A percentile compares a stretch with the other conserved stretches of the same genome.
Evolutionary conservation across 2,113 vertebrate species (phyloP).

Genomic region (Pheucticus melanocephalus): DNA sequence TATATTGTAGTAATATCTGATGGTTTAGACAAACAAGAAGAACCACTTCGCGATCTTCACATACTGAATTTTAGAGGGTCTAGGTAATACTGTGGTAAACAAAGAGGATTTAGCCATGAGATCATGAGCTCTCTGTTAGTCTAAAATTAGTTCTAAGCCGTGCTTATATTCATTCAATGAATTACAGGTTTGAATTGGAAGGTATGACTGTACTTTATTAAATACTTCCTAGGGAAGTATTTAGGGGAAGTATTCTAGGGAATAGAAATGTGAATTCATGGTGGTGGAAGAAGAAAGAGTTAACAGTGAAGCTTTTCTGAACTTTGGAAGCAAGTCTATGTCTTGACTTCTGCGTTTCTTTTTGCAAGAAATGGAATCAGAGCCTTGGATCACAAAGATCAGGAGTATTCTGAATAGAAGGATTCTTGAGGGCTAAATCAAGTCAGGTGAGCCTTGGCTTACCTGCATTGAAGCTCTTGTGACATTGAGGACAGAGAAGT

Average conservation of each 20-base stretch:
- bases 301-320: neutral
- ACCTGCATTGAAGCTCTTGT: constrained; percentile 61
- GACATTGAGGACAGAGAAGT: constrained; percentile 60
- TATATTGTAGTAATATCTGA: neutral
- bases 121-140: neutral
- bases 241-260: too few relatives aligned
- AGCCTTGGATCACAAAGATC: neutral
- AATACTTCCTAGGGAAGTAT: neutral
- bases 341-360: neutral
- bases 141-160: neutral
- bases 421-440: neutral
- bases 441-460: neutral
- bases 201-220: neutral
- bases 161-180: neutral
- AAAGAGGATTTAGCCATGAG: neutral
- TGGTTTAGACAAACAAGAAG: neutral
- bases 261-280: neutral
- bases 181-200: neutral
- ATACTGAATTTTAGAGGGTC: neutral
- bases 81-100: neutral
- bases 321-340: neutral
- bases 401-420: neutral
- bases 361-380: neutral
- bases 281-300: neutral
- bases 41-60: neutral